Evolutionary conservation across 1,140 invertebrate genomes (phyloP), one percentile per base, ranked within the genome.

Genomic region (Micrasema minimum): DNA sequence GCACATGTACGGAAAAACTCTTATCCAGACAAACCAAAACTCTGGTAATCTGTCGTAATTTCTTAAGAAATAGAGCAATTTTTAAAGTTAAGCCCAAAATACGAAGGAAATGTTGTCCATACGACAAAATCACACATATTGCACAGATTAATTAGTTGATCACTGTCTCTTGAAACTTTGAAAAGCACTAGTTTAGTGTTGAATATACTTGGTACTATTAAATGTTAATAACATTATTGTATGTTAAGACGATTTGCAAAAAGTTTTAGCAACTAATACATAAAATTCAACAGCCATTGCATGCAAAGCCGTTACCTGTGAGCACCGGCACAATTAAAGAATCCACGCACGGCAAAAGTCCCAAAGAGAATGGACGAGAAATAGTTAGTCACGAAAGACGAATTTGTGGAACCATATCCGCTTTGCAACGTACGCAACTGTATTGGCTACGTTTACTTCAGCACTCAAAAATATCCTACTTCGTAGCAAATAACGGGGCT

Each of bases 331-430:
- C 67, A 64, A 69, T 69, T 57, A 20, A 69, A 51, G 26, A 62
- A 69, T 69, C 67, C 67, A 69, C 67, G 26, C 55, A 81, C 83
- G 81, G 81, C 82, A 80, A 82, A 81, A 83, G 81, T 82, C 81
- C 82, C 82, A 80, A 81, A 84, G 81, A 83, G 82, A 84, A 84
- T 84, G 83, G 77, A 79, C 82, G 83, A 84, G 83, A 82, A 82
- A 83, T 80, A 77, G 78, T 78, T 66, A 51, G 69, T 66, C 67
- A 69, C 67, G 57, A 69, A 62, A 14, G 31, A 62, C 6, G 57
- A 65, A 64, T 53, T 70, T 35, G 61, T 66, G 61, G 1, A 55
- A 23, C 43, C 62, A 59, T 50, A 59, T 72, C 71, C 55, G 43
- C 45, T 23, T 64, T 12, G 12, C 46, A 55, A 7, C 37, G 18